Evolutionary conservation across 2,113 vertebrate species (phyloP).

Genomic region (Heliornis fulica): DNA sequence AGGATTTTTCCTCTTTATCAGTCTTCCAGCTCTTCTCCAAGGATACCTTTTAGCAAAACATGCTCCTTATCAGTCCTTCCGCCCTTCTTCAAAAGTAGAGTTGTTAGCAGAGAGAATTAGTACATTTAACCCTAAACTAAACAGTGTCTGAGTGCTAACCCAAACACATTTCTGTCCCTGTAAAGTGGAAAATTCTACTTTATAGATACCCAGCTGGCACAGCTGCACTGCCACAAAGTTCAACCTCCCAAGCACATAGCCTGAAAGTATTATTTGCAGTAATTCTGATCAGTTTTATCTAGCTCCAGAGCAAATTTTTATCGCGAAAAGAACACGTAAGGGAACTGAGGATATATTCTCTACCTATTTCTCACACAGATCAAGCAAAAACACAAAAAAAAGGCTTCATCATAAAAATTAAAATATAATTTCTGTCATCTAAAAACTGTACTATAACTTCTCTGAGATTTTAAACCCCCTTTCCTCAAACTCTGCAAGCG

Average conservation of each 20-base stretch:
- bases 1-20: no score
- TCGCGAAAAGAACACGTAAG: not conserved
- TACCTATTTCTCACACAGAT: not conserved
- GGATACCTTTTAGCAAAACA: no score
- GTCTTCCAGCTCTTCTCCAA: no score
- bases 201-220: not conserved
- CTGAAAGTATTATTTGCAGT: not conserved
- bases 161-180: no score
- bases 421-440: not conserved
- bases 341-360: not conserved
- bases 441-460: not conserved
- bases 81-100: no score
- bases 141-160: no score
- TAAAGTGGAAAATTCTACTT: no score
- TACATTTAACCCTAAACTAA: no score
- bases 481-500: not conserved
- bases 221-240: not conserved
- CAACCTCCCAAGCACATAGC: not conserved
- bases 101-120: no score
- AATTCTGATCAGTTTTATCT: not conserved
- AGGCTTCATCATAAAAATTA: not conserved
- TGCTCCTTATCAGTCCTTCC: no score
- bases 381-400: not conserved
- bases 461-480: not conserved
- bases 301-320: not conserved